A percentile compares a stretch with the other conserved stretches of the same genome.
phyloP scores from a whole-genome alignment of 2,888 invertebrate genomes.

The Stenolophus ochropezus region DNA sequence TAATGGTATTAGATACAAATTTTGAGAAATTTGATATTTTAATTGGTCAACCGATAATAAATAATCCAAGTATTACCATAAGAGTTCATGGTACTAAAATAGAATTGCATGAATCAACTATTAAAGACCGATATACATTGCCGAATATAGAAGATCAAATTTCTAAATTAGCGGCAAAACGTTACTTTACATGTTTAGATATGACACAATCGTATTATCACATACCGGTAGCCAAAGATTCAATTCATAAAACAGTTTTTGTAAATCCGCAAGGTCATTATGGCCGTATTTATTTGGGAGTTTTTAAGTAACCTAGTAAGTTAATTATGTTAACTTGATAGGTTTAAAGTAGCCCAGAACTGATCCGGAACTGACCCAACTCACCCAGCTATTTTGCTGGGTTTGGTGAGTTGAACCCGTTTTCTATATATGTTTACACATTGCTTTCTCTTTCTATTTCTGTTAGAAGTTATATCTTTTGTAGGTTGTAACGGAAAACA shows the following conservation, averaged over 20 bases:
- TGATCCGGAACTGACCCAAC: no score
- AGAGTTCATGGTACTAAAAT: neutral
- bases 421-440: no score
- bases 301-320: no score
- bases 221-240: slow-evolving; percentile 65
- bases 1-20: neutral
- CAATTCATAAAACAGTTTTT: slow-evolving; percentile 66
- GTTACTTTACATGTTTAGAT: slow-evolving; percentile 66
- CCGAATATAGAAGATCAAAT: slow-evolving; percentile 67
- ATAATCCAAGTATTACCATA: neutral
- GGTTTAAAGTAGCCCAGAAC: no score
- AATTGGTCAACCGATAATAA: neutral
- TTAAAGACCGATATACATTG: slow-evolving; percentile 66
- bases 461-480: no score
- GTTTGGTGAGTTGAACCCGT: no score
- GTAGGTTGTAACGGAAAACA: no score
- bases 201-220: slow-evolving; percentile 67
- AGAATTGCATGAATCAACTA: slow-evolving; percentile 58
- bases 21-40: neutral
- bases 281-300: no score
- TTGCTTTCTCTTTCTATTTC: no score
- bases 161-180: slow-evolving; percentile 63
- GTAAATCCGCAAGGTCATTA: slow-evolving; percentile 67
- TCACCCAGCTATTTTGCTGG: no score
- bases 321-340: no score